A percentile compares a stretch with the other conserved stretches of the same genome.
These are phyloP conservation scores for Lasioglossum leucozonium DNA, from an alignment of 2,888 invertebrate species.

Conservation along the genomic window DNA sequence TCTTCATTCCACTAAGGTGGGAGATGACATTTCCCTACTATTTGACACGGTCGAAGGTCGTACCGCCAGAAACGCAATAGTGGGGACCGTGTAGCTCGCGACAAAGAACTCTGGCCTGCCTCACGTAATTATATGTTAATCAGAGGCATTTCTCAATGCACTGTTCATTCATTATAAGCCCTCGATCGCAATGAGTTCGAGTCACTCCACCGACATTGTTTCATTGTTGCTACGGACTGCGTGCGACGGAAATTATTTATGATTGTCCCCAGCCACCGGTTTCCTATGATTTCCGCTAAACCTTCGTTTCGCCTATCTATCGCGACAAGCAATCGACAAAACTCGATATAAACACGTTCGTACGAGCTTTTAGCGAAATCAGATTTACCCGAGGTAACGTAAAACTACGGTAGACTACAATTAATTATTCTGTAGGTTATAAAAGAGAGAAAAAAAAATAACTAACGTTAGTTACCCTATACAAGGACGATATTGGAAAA, in stretches of 20 bases:
- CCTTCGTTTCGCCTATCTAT: slow-evolving; percentile 15
- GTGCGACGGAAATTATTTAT: neutral
- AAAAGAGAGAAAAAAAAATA: neutral
- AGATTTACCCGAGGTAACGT: slow-evolving; percentile 20
- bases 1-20: too few species aligned
- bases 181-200: neutral
- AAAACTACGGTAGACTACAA: slow-evolving; percentile 14
- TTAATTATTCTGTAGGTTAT: slow-evolving; percentile 22
- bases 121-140: neutral
- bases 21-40: too few species aligned
- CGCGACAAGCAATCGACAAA: slow-evolving; percentile 24
- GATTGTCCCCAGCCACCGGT: neutral
- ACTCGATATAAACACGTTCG: slow-evolving; percentile 15
- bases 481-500: neutral
- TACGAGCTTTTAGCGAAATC: slow-evolving; percentile 20
- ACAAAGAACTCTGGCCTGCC: too few species aligned
- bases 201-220: neutral
- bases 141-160: neutral
- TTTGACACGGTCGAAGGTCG: too few species aligned
- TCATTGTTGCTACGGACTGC: neutral
- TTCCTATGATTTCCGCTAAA: slow-evolving; percentile 8
- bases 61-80: too few species aligned
- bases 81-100: too few species aligned
- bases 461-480: neutral
- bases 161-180: neutral